phyloP scores from a whole-genome alignment of 2,888 invertebrate species.

The Limnephilus lunatus region DNA sequence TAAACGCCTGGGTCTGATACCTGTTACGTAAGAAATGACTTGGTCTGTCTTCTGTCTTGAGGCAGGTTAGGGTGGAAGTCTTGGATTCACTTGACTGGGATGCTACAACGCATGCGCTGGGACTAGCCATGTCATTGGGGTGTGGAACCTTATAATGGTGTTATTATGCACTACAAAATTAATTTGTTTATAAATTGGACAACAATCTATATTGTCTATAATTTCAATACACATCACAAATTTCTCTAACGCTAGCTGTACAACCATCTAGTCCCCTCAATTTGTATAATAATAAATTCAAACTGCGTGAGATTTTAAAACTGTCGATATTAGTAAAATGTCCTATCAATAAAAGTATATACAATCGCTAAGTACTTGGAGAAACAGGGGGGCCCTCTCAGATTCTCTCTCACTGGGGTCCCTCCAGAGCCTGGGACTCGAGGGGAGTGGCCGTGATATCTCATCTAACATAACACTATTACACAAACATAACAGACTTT shows the following conservation, averaged over 20 bases:
- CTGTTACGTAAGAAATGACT: constrained; percentile 59
- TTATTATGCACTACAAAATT: constrained; percentile 71
- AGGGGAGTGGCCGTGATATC: constrained; percentile 33
- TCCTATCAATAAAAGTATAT: constrained; percentile 63
- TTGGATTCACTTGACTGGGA: constrained; percentile 28
- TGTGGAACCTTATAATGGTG: constrained; percentile 69
- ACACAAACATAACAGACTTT: constrained; percentile 34
- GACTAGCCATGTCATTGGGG: constrained; percentile 69
- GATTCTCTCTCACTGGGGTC: not conserved
- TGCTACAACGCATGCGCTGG: constrained; percentile 34
- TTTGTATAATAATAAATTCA: constrained; percentile 42
- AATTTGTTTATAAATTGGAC: constrained; percentile 76
- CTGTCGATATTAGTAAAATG: constrained; percentile 46
- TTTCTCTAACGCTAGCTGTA: constrained; percentile 78
- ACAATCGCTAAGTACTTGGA: constrained; percentile 57
- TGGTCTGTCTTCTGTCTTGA: not conserved
- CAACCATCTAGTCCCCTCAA: constrained; percentile 68
- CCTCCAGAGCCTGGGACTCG: not conserved
- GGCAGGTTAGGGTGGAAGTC: not conserved
- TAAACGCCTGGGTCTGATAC: constrained; percentile 67
- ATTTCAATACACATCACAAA: constrained; percentile 78
- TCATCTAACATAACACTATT: not conserved
- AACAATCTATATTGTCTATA: constrained; percentile 78
- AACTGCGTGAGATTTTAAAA: constrained; percentile 50
- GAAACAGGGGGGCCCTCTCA: constrained; percentile 19